Base-by-base conservation (phyloP, 2,888 invertebrate genomes). In the Sisyra terminalis region DNA sequence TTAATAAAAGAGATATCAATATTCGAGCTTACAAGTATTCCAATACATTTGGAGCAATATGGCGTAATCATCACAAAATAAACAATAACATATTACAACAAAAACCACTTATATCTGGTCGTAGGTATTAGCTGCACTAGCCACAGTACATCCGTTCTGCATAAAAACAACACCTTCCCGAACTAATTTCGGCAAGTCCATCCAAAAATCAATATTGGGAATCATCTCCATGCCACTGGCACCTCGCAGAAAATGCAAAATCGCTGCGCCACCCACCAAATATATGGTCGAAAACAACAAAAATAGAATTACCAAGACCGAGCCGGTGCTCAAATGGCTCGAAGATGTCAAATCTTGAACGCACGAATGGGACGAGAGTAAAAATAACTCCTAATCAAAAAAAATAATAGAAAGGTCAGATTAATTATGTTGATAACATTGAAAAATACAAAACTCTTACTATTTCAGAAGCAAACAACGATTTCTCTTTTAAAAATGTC, bases 171-270 rank as follows among this genome's bases (percentile, higher is more conserved):
- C 61, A 13, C 80, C 80, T 53, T 79, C 78, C 79, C 65, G 72
- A 29, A 82, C 73, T 50, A 82, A 67, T 48, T 68, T 66, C 3
- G 83, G 82, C 46, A 84, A 58, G 45, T 75, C 75, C 7, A 61
- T 61, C 84, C 84, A 84, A 58, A 84, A 83, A 43, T 69, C 71
- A 45, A 78, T 63, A 58, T 85, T 79, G 0, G 85, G 84, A 50
- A 84, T 67, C 51, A 81, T 67, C 63, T 84, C 83, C 45, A 70
- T 59, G 1, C 84, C 83, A 34, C 75, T 70, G 1, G 81, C 82
- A 18, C 82, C 82, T 58, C 78, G 70, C 32, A 78, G 59, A 54
- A 75, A 73, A 55, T 73, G 76, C 55, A 78, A 69, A 2, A 74
- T 67, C 36, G 75, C 57, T 40, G 74, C 69, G 41, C 84, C 85